A percentile compares a stretch with the other conserved stretches of the same genome.
phyloP scores from a whole-genome alignment of 2,797 vertebrate genomes.

The Tenualosa ilisha region DNA sequence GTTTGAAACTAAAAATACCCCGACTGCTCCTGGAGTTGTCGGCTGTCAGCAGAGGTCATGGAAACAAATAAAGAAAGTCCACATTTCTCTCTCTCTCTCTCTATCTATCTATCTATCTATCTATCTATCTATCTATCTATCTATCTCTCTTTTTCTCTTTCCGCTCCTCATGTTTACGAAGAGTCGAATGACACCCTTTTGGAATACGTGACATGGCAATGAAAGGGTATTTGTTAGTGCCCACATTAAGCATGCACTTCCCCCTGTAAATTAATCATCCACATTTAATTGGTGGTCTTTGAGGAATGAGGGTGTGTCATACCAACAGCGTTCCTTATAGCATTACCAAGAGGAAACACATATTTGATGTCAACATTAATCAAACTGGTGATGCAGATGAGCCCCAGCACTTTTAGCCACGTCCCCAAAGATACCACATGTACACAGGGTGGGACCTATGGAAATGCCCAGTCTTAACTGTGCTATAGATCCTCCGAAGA shows the following conservation, averaged over 20 bases:
- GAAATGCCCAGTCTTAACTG: background rate
- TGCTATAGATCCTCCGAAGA: background rate
- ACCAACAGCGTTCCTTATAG: background rate
- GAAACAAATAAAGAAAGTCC: slow-evolving; percentile 53
- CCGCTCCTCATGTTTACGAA: slow-evolving; percentile 51
- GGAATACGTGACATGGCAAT: slow-evolving; percentile 63
- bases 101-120: no score
- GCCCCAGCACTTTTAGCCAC: background rate
- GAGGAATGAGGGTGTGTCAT: slow-evolving; percentile 20
- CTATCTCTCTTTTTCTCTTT: slow-evolving; percentile 8
- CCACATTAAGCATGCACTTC: background rate
- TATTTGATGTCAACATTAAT: slow-evolving; percentile 24
- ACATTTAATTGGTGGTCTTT: slow-evolving; percentile 16
- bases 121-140: no score
- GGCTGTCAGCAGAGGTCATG: slow-evolving; percentile 65
- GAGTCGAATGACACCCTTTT: slow-evolving; percentile 48
- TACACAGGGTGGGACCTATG: background rate
- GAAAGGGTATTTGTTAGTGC: slow-evolving; percentile 52
- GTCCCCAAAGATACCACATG: background rate
- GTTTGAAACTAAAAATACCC: slow-evolving; percentile 72
- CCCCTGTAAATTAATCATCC: background rate
- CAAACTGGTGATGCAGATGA: slow-evolving; percentile 6
- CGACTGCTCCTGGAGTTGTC: slow-evolving; percentile 59
- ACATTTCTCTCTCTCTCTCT: slow-evolving; percentile 27
- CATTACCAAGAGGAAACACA: background rate